Base-by-base conservation (phyloP, 2,888 invertebrate species). In the Acrocyrtus sp. region DNA sequence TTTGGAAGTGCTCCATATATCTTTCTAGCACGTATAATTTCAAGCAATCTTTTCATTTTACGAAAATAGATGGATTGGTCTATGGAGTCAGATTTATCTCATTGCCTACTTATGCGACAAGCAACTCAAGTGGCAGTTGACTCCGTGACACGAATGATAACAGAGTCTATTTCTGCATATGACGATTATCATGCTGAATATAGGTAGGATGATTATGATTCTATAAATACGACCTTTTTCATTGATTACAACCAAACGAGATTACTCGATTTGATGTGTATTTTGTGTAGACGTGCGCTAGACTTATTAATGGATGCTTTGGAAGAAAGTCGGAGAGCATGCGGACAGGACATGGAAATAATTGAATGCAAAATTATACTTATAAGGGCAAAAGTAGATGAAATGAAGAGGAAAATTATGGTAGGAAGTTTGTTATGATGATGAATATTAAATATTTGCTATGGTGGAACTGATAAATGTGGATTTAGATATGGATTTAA, bases 101-200 rank as follows among this genome's bases (percentile, higher is more conserved):
- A 79, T 51, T 48, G 72, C 17, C 57, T 65, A 47, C 57, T 79
- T 15, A 39, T 79, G 3, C 69, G 67, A 34, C 79, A 80, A 74
- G 79, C 80, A 2, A 67, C 66, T 47, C 53, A 67, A 22, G 34
- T 79, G 0, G 72, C 77, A 0, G 63, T 77, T 26, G 80, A 80
- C 66, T 51, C 78, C 10, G 76, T 80, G 0, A 79, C 80, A 45
- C 60, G 80, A 17, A 48, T 80, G 17, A 22, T 80, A 2, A 74
- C 72, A 10, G 76, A 76, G 50, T 68, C 75, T 12, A 65, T 76
- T 12, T 51, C 73, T 21, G 78, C 80, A 6, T 58, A 76, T 63
- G 77, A 79, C 39, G 76, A 77, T 54, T 79, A 79, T 51, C 73
- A 79, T 58, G 5, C 12, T 3, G 73, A 76, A 41, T 80, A 78